These are phyloP conservation scores for Oegoconia quadripuncta DNA, from an alignment of 2,888 invertebrate species.

Conservation along the genomic window DNA sequence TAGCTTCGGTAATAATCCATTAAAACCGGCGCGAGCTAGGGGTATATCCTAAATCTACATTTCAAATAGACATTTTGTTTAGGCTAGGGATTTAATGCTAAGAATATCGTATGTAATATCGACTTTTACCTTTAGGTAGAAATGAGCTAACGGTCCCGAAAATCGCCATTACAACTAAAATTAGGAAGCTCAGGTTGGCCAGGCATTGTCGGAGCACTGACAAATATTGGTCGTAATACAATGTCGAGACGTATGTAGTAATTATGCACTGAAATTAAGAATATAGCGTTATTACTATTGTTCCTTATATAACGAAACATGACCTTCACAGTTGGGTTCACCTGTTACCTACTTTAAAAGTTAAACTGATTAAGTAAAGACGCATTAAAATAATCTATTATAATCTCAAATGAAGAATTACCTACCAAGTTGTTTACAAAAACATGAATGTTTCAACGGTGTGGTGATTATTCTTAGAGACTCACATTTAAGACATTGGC, in stretches of 20 bases:
- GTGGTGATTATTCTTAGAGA: too few species aligned
- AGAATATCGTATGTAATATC: neutral
- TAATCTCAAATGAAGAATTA: too few species aligned
- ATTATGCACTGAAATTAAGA: slow-evolving; percentile 63
- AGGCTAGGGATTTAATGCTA: neutral
- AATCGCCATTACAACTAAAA: slow-evolving; percentile 63
- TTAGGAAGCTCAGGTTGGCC: slow-evolving; percentile 68
- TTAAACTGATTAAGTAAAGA: too few species aligned
- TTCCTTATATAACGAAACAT: too few species aligned
- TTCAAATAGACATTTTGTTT: neutral
- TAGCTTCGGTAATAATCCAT: too few species aligned
- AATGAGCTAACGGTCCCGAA: slow-evolving; percentile 63
- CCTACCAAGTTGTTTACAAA: too few species aligned
- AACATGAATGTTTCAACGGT: too few species aligned
- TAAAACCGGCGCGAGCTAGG: too few species aligned
- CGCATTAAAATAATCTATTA: too few species aligned
- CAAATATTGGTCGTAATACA: slow-evolving; percentile 65
- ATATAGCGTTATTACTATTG: neutral
- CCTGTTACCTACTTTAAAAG: too few species aligned
- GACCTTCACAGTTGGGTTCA: neutral
- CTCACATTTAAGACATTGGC: too few species aligned
- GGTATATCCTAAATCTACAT: too few species aligned
- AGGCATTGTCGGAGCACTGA: slow-evolving; percentile 65
- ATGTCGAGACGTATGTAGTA: slow-evolving; percentile 63
- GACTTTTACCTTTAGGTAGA: slow-evolving; percentile 56